Evolutionary conservation across 1,140 invertebrate genomes (phyloP), one percentile per base, ranked within the genome.

Genomic region (Dryas iulia): DNA sequence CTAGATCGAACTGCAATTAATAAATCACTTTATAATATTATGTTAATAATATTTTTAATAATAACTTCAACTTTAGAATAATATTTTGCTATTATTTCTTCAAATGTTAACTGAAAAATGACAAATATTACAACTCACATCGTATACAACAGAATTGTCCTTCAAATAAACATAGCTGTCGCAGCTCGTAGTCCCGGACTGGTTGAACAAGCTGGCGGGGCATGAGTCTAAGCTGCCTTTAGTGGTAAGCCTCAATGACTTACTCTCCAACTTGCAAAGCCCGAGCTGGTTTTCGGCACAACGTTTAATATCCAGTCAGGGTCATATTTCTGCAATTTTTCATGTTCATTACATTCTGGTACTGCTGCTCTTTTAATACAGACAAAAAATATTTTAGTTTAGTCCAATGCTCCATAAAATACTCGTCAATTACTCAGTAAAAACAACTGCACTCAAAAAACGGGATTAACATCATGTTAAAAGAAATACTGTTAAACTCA

Each of bases 331-430:
- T 83, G 63, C 3, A 69, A 66, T 12, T 57, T 70, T 26, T 31
- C 33, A 12, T 31, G 31, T 47, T 90, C 73, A 35, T 70, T 94
- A 72, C 95, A 95, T 80, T 94, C 94, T 35, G n/a, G 94, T 89
- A 65, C 95, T 92, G 23, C 89, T 77, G 77, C 95, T 83, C 95
- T 95, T 68, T 59, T 78, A 79, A 66, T 79, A 24, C 25, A 18
- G 24, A 33, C 6, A 35, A 60, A 39, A 24, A 21, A 11, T 67
- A 31, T 24, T 23, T 54, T 24, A 54, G 4, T 31, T 6, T 31
- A 11, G 30, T 11, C 30, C 5, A 11, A 6, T 31, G 4, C 11
- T 31, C 11, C 30, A 6, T 31, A 6, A 31, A 31, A 31, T 31
- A 31, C 11, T 31, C 11, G 11, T n/a, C n/a, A n/a, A n/a, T n/a